Base-by-base conservation (phyloP, 2,113 vertebrate species). In the Heterotis niloticus region DNA sequence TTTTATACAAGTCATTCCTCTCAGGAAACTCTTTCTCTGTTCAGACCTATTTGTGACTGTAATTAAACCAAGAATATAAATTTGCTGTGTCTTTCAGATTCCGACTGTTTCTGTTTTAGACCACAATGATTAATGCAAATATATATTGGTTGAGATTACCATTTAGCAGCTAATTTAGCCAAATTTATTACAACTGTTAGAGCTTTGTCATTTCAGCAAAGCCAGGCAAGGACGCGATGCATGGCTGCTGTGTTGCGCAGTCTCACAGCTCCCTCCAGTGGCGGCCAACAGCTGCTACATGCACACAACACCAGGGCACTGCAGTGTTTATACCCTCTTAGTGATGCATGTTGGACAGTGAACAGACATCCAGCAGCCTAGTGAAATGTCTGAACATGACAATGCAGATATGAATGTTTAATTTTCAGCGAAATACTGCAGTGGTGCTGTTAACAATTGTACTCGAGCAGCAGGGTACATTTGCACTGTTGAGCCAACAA, bases 101-200 rank as follows among this genome's bases (percentile, higher is more conserved):
- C 93, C 89, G 91, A 94, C 93, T 95, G 93, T 90, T 95, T 96
- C 92, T 96, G 93, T 93, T 95, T 95, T 95, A 94, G 93, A 95
- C 90, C 94, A 94, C 93, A 90, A 95, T 98, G 96, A 99, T 98
- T 96, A 96, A 98, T 98, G 95, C 93, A 95, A 93, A 95, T 97
- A 95, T 95, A 95, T 96, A 98, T 97, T 96, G 96, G 94, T 96
- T 95, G 94, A 96, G 95, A 98, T 95, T 96, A 95, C 95, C 96
- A 96, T 98, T 99, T 96, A 97, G 94, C 94, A 95, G 92, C 96
- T 99, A 94, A 98, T 97, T 98, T 97, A 94, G 95, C 94, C 94
- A 96, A 95, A 96, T 97, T 94, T 96, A 98, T 96, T 95, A 95
- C 94, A 93, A 91, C 93, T 91, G 92, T 94, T 94, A 93, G 93